A percentile compares a stretch with the other conserved stretches of the same genome.
phyloP scores from a whole-genome alignment of 2,888 invertebrate genomes.

The Apeira syringaria region DNA sequence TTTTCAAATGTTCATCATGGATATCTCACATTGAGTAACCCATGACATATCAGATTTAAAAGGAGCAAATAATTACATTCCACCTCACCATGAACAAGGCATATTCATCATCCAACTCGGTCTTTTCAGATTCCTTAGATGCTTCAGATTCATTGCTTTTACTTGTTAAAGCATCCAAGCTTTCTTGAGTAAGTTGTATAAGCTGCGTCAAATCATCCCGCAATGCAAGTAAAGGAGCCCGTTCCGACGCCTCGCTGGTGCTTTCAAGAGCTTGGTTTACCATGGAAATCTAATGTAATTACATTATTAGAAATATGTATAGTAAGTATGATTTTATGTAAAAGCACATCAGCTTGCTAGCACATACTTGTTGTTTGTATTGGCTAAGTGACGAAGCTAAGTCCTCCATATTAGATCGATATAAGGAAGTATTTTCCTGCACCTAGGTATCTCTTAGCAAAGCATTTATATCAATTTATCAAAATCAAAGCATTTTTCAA shows the following conservation, averaged over 20 bases:
- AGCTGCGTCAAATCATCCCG: conserved; percentile 87
- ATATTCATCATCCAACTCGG: conserved; percentile 83
- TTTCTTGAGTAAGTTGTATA: conserved; percentile 87
- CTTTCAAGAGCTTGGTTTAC: conserved; percentile 83
- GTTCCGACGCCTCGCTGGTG: conserved; percentile 72
- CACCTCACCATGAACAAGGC: conserved; percentile 86
- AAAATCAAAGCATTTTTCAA: too few relatives aligned
- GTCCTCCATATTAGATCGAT: conserved; percentile 64
- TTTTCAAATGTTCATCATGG: too few relatives aligned
- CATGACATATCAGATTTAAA: too few relatives aligned
- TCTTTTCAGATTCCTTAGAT: conserved; percentile 29
- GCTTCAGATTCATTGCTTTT: conserved; percentile 27
- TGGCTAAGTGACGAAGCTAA: conserved; percentile 60
- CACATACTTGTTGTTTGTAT: conserved; percentile 68
- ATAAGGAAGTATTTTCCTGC: too few relatives aligned
- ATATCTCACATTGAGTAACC: too few relatives aligned
- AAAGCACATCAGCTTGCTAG: background rate
- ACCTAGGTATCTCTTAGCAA: too few relatives aligned
- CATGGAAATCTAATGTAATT: conserved; percentile 83
- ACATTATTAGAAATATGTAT: too few relatives aligned
- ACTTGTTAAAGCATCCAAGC: conserved; percentile 57
- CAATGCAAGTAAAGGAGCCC: conserved; percentile 83
- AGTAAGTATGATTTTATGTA: too few relatives aligned
- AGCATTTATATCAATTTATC: too few relatives aligned
- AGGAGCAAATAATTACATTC: conserved; percentile 31